Evolutionary conservation across 2,797 vertebrate genomes (phyloP).

Genomic region (Antennarius maculatus): DNA sequence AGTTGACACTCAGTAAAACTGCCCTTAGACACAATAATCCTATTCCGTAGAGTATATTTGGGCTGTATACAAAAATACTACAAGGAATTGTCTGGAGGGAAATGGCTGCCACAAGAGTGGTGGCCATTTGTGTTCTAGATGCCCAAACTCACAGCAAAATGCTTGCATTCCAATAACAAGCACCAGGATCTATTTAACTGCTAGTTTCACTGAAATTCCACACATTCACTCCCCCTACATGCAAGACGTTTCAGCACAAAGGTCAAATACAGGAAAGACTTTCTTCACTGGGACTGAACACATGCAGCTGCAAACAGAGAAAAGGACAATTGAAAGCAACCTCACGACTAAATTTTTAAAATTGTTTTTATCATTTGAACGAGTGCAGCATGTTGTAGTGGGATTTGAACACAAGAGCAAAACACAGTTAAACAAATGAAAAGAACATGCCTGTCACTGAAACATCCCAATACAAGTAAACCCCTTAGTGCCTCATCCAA

Average conservation of each 20-base stretch:
- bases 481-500: constrained; percentile 49
- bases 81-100: no score
- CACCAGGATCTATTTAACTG: constrained; percentile 50
- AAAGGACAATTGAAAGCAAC: constrained; percentile 31
- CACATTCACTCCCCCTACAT: background rate
- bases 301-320: constrained; percentile 13
- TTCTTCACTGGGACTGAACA: background rate
- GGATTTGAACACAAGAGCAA: constrained; percentile 13
- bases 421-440: constrained; percentile 2
- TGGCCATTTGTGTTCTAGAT: constrained; percentile 18
- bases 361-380: constrained; percentile 40
- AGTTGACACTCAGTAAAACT: constrained; percentile 26
- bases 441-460: constrained; percentile 10
- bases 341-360: constrained; percentile 31
- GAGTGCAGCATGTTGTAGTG: background rate
- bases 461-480: constrained; percentile 47
- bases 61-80: constrained; percentile 13
- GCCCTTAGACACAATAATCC: constrained; percentile 32
- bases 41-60: constrained; percentile 11
- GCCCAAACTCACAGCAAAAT: constrained; percentile 49
- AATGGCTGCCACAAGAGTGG: background rate
- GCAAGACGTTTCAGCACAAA: constrained; percentile 16
- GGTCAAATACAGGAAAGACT: constrained; percentile 24
- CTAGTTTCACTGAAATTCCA: constrained; percentile 39
- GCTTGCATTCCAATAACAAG: constrained; percentile 36